Evolutionary conservation across 2,797 vertebrate species (phyloP).

Genomic region (Hippocampus kuda): DNA sequence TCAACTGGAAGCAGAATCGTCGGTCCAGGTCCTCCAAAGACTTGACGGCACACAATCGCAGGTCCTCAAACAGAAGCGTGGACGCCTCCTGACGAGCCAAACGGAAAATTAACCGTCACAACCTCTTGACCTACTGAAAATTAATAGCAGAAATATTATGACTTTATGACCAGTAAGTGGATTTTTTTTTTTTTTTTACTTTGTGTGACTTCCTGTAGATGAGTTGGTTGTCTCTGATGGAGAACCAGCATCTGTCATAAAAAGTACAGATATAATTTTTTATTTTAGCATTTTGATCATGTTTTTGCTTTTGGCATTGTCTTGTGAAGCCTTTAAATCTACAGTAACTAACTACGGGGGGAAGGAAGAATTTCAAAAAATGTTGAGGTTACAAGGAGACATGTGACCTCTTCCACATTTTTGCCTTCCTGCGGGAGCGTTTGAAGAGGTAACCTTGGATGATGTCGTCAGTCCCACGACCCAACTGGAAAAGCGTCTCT

Average conservation of each 20-base stretch:
- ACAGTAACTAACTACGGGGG: no score
- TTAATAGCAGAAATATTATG: neutral
- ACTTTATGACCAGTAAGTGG: neutral
- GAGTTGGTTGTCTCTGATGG: slow-evolving; percentile 63
- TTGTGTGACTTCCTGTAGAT: slow-evolving; percentile 67
- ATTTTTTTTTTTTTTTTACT: slow-evolving; percentile 30
- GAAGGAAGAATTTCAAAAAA: no score
- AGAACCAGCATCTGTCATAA: slow-evolving; percentile 63
- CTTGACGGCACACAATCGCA: slow-evolving; percentile 67
- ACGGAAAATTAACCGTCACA: neutral
- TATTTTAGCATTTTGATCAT: neutral
- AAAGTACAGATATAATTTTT: neutral
- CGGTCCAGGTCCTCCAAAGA: slow-evolving; percentile 58
- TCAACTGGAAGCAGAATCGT: slow-evolving; percentile 66
- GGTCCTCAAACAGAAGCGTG: slow-evolving; percentile 61
- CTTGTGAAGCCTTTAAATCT: neutral
- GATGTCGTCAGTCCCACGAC: slow-evolving; percentile 32
- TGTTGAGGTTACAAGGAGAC: neutral
- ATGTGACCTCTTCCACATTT: slow-evolving; percentile 64
- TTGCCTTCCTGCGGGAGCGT: slow-evolving; percentile 63
- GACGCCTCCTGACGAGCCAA: slow-evolving; percentile 47
- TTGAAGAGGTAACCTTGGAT: slow-evolving; percentile 70
- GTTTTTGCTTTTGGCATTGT: no score
- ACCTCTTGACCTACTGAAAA: neutral
- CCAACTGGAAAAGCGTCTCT: slow-evolving; percentile 42